Conservation (phyloP, 2,888 invertebrate genomes). For the Ectropis crepuscularia region DNA sequence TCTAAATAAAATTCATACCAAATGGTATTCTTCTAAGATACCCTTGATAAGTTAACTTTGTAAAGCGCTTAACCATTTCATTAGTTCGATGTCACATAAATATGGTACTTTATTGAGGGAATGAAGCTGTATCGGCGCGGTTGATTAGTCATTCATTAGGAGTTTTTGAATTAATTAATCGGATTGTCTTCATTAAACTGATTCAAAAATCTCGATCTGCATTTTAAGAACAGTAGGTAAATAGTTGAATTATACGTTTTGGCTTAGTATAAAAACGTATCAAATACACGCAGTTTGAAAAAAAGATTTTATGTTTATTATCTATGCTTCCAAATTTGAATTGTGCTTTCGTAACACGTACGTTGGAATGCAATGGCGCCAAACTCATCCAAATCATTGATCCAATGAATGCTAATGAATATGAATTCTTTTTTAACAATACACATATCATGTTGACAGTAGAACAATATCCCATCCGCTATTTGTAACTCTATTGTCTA, state of each 20-base stretch:
- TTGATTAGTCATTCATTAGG: constrained; percentile 27
- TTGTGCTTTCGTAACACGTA: constrained; percentile 10
- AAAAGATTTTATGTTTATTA: constrained; percentile 3
- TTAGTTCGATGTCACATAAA: constrained; percentile 27
- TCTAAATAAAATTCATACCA: constrained; percentile 28
- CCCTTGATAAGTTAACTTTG: constrained; percentile 23
- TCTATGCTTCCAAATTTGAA: background rate
- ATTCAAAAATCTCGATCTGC: constrained; percentile 5
- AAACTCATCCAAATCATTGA: constrained; percentile 11
- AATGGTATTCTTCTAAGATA: constrained; percentile 24
- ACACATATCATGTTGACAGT: constrained; percentile 1
- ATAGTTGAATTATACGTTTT: constrained; percentile 7
- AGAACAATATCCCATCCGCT: constrained; percentile 13
- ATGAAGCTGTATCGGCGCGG: constrained; percentile 24
- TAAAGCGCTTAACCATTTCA: constrained; percentile 14
- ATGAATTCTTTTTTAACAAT: constrained; percentile 23
- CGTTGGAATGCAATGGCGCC: constrained; percentile 3
- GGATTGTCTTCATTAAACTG: constrained; percentile 18
- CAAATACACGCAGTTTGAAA: background rate
- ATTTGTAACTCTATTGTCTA: constrained; percentile 12
- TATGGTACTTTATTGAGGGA: constrained; percentile 20
- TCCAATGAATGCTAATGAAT: constrained; percentile 24
- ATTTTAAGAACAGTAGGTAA: constrained; percentile 8
- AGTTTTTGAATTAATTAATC: constrained; percentile 24
- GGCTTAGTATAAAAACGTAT: background rate